Conservation (phyloP, 2,888 invertebrate species). For the Anthrax anthrax region DNA sequence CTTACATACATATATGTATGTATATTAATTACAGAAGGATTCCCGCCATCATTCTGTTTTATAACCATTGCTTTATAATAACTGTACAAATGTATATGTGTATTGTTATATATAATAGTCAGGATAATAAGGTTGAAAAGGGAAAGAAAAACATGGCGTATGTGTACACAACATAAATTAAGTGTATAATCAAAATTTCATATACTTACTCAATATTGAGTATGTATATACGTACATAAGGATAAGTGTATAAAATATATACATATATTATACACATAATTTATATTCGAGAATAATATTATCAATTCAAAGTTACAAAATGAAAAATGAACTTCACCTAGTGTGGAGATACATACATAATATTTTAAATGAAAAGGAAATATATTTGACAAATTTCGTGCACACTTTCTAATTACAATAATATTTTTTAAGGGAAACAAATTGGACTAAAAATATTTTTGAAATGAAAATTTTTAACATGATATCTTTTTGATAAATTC, state of each 20-base stretch:
- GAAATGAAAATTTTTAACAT: not conserved
- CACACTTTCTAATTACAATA: conserved; percentile 8
- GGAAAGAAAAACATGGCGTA: no score
- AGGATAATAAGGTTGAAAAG: no score
- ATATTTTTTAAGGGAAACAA: conserved; percentile 6
- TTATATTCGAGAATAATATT: not conserved
- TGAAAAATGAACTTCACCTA: conserved; percentile 18
- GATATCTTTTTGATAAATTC: not conserved
- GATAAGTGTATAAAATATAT: no score
- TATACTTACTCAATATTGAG: no score
- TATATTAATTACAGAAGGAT: no score
- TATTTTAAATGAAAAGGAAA: conserved; percentile 14
- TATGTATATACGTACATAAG: no score
- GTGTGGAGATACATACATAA: not conserved
- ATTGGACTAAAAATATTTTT: conserved; percentile 1
- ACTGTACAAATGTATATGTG: no score
- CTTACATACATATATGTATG: not conserved
- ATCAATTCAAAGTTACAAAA: conserved; percentile 6
- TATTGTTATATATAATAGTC: no score
- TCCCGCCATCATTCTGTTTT: no score
- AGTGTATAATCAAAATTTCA: no score
- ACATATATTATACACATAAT: not conserved
- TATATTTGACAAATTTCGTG: conserved; percentile 17
- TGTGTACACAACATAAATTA: no score
- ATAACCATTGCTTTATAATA: no score